phyloP scores from a whole-genome alignment of 2,113 vertebrate genomes.

The Puntigrus tetrazona region DNA sequence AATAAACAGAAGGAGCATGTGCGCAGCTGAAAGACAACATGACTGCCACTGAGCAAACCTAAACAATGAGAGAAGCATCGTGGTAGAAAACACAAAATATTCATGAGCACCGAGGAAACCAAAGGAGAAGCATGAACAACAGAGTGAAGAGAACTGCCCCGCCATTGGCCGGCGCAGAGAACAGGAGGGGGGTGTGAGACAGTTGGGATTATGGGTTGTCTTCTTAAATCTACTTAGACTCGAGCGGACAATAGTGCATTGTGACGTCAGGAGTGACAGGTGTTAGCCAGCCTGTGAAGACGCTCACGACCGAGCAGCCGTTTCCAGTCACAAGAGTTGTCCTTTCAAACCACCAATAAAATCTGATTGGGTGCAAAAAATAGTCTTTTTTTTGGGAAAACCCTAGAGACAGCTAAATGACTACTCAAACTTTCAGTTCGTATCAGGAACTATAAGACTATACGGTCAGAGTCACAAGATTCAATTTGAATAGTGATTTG shows the following conservation, averaged over 20 bases:
- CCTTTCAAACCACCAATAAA: background rate
- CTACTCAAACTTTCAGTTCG: background rate
- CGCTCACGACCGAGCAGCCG: no score
- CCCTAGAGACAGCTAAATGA: no score
- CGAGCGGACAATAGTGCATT: no score
- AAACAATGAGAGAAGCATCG: background rate
- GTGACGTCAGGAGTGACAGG: conserved; percentile 6
- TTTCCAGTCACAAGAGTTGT: background rate
- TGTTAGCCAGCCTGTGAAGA: no score
- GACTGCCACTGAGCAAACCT: no score
- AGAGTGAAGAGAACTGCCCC: background rate
- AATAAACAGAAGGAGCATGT: background rate
- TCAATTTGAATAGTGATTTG: no score
- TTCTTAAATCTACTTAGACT: conserved; percentile 40
- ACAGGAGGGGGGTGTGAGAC: conserved; percentile 27
- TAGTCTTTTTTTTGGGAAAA: background rate
- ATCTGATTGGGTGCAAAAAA: no score
- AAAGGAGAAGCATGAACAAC: background rate
- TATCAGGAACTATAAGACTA: background rate
- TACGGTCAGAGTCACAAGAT: no score
- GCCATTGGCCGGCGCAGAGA: conserved; percentile 7
- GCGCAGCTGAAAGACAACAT: no score
- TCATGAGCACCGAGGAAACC: background rate
- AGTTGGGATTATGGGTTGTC: conserved; percentile 48
- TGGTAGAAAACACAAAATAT: background rate